phyloP scores from a whole-genome alignment of 35 echinoderm and acorn worm species.

The Holothuria glaberrima region DNA sequence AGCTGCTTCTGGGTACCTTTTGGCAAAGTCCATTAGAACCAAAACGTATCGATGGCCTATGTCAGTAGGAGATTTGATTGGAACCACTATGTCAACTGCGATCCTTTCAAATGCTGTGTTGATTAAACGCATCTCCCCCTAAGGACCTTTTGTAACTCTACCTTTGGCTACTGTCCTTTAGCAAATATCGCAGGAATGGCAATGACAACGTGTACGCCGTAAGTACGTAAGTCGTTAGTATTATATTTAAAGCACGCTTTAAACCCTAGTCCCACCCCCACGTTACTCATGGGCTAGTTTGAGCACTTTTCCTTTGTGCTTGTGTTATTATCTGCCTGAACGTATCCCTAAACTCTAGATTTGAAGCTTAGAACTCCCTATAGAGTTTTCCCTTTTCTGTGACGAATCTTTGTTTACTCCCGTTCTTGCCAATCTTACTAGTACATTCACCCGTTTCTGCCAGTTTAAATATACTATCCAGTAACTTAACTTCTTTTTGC shows the following conservation, averaged over 20 bases:
- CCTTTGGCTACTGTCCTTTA: slow-evolving; percentile 56
- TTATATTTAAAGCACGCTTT: background rate
- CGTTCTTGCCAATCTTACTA: background rate
- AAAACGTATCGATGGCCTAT: slow-evolving; percentile 59
- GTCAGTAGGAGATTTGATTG: slow-evolving; percentile 39
- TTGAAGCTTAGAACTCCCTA: background rate
- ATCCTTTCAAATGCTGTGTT: slow-evolving; percentile 64
- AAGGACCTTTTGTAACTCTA: slow-evolving; percentile 53
- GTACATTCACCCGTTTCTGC: background rate
- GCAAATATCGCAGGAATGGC: slow-evolving; percentile 37
- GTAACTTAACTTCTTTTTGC: background rate
- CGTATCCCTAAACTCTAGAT: background rate
- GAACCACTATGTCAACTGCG: slow-evolving; percentile 54
- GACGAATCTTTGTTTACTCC: background rate
- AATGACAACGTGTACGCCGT: slow-evolving; percentile 12
- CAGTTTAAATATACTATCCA: background rate
- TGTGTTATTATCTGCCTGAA: slow-evolving; percentile 3
- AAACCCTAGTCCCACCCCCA: background rate
- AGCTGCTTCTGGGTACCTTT: slow-evolving; percentile 61
- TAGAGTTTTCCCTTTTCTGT: background rate
- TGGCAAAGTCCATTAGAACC: slow-evolving; percentile 64
- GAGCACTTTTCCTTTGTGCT: background rate
- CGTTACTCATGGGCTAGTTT: slow-evolving; percentile 21
- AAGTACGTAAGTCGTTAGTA: slow-evolving; percentile 27
- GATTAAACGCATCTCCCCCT: slow-evolving; percentile 44